Evolutionary conservation across 2,888 invertebrate genomes (phyloP), one percentile per base, ranked within the genome.

Genomic region (Stomorhina lunata): DNA sequence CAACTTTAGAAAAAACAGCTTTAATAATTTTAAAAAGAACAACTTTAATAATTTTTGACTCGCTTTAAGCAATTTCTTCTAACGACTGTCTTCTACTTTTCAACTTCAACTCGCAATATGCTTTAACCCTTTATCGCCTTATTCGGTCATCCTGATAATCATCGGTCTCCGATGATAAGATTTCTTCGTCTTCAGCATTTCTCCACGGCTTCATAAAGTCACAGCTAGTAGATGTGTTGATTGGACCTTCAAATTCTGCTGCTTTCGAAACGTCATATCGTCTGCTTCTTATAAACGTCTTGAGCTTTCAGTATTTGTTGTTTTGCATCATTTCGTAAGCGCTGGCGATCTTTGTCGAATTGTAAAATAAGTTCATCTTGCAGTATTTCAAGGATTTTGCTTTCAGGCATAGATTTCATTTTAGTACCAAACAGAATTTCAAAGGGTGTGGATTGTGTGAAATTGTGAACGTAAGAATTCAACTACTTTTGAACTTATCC

Each of bases 381-480:
- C 0, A 57, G 20, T 5, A 57, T 17, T 34, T 57, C 20, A 2
- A 57, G 10, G 2, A 57, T 34, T 4, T 22, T 12, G 7, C 6
- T n/a, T 2, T 34, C 32, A 7, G 17, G 6, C 1, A 1, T 7
- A 0, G 20, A 20, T 9, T 34, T 34, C 15, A 27, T 63, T 63
- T 32, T 61, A 34, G n/a, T 50, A 12, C 77, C 61, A 32, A 69
- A 69, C 61, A 69, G n/a, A 20, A 59, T 25, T 55, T 69, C 80
- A 20, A 80, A 83, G 32, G 68, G 83, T 25, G 83, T 20, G 20
- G 55, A 55, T 12, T 75, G 22, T 32, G 72, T 80, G 7, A 66
- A 79, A 9, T 27, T 53, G 27, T 77, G 72, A 48, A 77, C 32
- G 20, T 65, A 45, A 0, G 63, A 59, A 72, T 75, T 81, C 10